Evolutionary conservation across 2,797 vertebrate species (phyloP), one percentile per base, ranked within the genome.

Genomic region (Cryptoblepharus egeriae): DNA sequence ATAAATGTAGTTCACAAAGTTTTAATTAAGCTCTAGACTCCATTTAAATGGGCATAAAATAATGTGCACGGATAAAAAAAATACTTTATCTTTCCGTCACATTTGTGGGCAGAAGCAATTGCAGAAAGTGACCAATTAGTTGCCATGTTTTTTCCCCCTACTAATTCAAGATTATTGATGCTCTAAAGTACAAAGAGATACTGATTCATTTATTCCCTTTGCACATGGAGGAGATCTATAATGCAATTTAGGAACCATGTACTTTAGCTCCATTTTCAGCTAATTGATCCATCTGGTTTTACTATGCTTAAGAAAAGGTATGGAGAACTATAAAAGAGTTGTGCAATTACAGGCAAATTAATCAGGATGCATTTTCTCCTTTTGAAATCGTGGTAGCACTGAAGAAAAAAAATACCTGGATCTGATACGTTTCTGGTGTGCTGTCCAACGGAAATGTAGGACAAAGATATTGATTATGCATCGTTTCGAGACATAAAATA

Each of bases 101-200:
- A 84, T n/a, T 58, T 80, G 71, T 83, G 74, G 52, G 39, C 79
- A 70, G 79, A 85, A 88, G 60, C 58, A 91, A 70, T 90, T 88
- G 82, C 80, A 64, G 4, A 88, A 76, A 91, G 64, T 71, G 87
- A 78, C 82, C 69, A 45, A 57, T 88, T 90, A 85, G 70, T 89
- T 91, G 69, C 2, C 2, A 0, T 88, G 65, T 90, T 91, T 93
- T 77, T 20, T 16, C 77, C 75, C 92, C 89, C 74, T 84, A 39
- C 60, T 87, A 87, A 76, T 85, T 95, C 81, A 88, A 86, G 81
- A 82, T 90, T 92, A 91, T 88, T 92, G 85, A 81, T 90, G 79
- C 77, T 69, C 60, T 85, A 79, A 63, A 90, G 77, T 90, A 80
- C 64, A 85, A 57, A 88, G 64, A 85, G 82, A 88, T 88, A 67